A percentile compares a stretch with the other conserved stretches of the same genome.
Evolutionary conservation across 2,797 vertebrate species (phyloP).

Genomic region (Premnoplex brunnescens): DNA sequence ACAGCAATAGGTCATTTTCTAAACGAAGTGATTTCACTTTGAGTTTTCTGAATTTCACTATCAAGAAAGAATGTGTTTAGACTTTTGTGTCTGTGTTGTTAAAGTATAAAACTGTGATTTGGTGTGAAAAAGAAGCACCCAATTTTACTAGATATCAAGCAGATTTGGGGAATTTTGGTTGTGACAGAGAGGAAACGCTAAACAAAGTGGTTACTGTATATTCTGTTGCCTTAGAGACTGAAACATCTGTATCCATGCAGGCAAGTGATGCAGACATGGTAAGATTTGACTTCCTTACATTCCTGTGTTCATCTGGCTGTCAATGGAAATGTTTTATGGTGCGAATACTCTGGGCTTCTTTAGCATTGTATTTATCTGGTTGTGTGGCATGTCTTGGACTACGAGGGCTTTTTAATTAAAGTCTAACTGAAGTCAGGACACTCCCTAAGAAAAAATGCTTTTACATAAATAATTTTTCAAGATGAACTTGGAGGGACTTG

Average conservation of each 20-base stretch:
- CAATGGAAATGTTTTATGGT: conserved; percentile 68
- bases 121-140: not conserved
- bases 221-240: conserved; percentile 76
- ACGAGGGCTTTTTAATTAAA: conserved; percentile 64
- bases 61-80: not conserved
- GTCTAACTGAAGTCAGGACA: conserved; percentile 58
- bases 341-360: conserved; percentile 60
- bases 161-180: conserved; percentile 43
- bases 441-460: conserved; percentile 59
- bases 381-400: conserved; percentile 40
- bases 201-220: conserved; percentile 67
- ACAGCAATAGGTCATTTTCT: not conserved
- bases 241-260: conserved; percentile 75
- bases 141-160: not conserved
- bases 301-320: conserved; percentile 67
- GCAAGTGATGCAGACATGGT: conserved; percentile 76
- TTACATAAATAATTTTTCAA: conserved; percentile 68
- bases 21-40: not conserved
- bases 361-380: conserved; percentile 49
- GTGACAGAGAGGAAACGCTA: conserved; percentile 40
- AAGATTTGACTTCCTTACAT: conserved; percentile 73
- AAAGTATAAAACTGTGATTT: not conserved
- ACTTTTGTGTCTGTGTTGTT: not conserved
- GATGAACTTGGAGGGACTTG: conserved; percentile 75
- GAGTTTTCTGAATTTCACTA: not conserved